Conservation (phyloP, 2,113 vertebrate species). For the Seriola quinqueradiata region DNA sequence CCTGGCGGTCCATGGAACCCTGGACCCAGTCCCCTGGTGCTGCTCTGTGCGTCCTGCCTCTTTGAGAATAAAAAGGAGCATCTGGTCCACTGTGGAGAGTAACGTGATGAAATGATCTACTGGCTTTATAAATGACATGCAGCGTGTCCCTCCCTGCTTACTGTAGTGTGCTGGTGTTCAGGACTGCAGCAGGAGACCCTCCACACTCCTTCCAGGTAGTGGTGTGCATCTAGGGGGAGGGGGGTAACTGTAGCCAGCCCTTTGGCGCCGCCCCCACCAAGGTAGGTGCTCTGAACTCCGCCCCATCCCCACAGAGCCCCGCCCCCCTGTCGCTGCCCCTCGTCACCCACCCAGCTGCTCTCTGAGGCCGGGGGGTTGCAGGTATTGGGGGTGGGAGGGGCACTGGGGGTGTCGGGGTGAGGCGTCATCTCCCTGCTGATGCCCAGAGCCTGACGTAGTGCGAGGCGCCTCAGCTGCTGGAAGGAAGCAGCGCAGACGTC, state of each 20-base stretch:
- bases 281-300: constrained; percentile 56
- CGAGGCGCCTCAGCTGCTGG: constrained; percentile 88
- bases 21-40: no score
- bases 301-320: constrained; percentile 47
- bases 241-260: constrained; percentile 89
- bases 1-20: no score
- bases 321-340: constrained; percentile 19
- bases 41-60: no score
- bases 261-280: constrained; percentile 80
- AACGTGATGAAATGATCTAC: no score
- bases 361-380: not conserved
- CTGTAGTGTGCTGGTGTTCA: constrained; percentile 41
- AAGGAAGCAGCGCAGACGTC: constrained; percentile 87
- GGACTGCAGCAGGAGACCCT: constrained; percentile 86
- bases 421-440: constrained; percentile 83
- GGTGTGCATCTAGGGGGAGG: constrained; percentile 85
- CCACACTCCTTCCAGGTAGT: constrained; percentile 93
- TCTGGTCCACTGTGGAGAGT: no score
- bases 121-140: no score
- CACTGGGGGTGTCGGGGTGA: constrained; percentile 46
- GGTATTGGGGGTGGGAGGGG: not conserved
- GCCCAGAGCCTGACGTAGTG: constrained; percentile 86
- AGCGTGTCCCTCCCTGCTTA: constrained; percentile 43
- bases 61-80: no score
- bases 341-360: not conserved